Conservation (phyloP, 1,140 invertebrate species). For the Helicoverpa armigera region DNA sequence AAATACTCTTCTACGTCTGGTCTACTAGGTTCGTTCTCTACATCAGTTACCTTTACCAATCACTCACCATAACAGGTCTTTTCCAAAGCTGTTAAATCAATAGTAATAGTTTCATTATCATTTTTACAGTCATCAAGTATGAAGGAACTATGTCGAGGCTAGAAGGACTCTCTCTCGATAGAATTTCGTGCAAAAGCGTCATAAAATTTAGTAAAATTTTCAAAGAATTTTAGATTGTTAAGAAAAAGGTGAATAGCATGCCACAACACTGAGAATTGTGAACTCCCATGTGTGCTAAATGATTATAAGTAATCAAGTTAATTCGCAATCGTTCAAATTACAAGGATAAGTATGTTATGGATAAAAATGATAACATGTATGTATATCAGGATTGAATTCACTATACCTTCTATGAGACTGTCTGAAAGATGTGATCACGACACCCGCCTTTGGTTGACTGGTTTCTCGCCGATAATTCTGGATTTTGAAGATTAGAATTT, state of each 20-base stretch:
- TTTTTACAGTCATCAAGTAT: conserved; percentile 48
- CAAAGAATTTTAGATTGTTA: conserved; percentile 57
- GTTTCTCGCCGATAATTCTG: conserved; percentile 85
- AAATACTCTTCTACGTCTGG: conserved; percentile 73
- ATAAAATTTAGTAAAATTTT: conserved; percentile 55
- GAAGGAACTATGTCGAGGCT: conserved; percentile 41
- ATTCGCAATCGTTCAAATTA: conserved; percentile 14
- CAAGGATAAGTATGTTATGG: conserved; percentile 3
- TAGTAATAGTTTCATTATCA: conserved; percentile 70
- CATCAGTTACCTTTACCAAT: conserved; percentile 75
- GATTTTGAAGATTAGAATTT: conserved; percentile 48
- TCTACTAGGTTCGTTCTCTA: conserved; percentile 72
- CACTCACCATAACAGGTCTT: conserved; percentile 86
- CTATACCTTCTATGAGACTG: conserved; percentile 95
- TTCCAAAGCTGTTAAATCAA: conserved; percentile 86
- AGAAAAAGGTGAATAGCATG: conserved; percentile 69
- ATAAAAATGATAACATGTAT: conserved; percentile 10
- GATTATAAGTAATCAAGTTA: conserved; percentile 44
- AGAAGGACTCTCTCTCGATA: conserved; percentile 41
- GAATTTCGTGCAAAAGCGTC: conserved; percentile 69
- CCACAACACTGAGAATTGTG: conserved; percentile 72
- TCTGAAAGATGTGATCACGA: conserved; percentile 97
- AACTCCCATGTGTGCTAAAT: conserved; percentile 59
- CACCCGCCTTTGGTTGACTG: conserved; percentile 91
- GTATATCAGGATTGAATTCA: not conserved